A percentile compares a stretch with the other conserved stretches of the same genome.
phyloP scores from a whole-genome alignment of 2,797 vertebrate genomes.

The Triplophysa yarkandensis region DNA sequence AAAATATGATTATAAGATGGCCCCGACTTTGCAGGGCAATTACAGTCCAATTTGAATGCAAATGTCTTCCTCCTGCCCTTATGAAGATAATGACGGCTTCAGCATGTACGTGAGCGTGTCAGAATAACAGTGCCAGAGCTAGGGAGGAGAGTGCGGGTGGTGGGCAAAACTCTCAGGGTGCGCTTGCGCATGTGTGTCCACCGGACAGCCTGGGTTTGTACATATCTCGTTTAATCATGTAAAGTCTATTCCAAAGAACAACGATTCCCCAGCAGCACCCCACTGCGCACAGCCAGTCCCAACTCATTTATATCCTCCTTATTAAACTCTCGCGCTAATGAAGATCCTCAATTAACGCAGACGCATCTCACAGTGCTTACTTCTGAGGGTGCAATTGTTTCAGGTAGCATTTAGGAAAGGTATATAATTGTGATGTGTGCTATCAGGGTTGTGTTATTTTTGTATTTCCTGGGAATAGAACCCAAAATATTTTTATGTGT shows the following conservation, averaged over 20 bases:
- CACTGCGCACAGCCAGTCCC: slow-evolving; percentile 12
- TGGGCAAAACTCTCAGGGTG: neutral
- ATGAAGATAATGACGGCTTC: slow-evolving; percentile 50
- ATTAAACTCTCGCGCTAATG: slow-evolving; percentile 50
- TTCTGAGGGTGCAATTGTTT: neutral
- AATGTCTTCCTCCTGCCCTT: slow-evolving; percentile 59
- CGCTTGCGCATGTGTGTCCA: neutral
- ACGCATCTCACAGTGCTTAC: slow-evolving; percentile 21
- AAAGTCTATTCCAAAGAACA: slow-evolving; percentile 22
- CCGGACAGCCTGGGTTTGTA: slow-evolving; percentile 26
- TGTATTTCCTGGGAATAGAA: neutral
- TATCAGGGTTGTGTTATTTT: neutral
- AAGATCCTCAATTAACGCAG: slow-evolving; percentile 43
- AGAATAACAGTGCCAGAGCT: slow-evolving; percentile 21
- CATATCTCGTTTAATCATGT: slow-evolving; percentile 8
- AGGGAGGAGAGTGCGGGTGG: neutral
- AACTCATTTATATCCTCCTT: slow-evolving; percentile 44
- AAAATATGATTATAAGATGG: slow-evolving; percentile 68
- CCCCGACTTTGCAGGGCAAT: slow-evolving; percentile 68
- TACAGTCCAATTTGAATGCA: slow-evolving; percentile 64
- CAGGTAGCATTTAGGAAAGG: too few relatives aligned
- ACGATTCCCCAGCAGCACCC: slow-evolving; percentile 16
- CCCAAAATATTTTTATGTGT: too few relatives aligned
- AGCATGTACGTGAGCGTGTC: slow-evolving; percentile 30
- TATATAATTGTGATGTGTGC: neutral